phyloP scores from a whole-genome alignment of 35 echinoderm and acorn worm species.

The Stichopus chloronotus region DNA sequence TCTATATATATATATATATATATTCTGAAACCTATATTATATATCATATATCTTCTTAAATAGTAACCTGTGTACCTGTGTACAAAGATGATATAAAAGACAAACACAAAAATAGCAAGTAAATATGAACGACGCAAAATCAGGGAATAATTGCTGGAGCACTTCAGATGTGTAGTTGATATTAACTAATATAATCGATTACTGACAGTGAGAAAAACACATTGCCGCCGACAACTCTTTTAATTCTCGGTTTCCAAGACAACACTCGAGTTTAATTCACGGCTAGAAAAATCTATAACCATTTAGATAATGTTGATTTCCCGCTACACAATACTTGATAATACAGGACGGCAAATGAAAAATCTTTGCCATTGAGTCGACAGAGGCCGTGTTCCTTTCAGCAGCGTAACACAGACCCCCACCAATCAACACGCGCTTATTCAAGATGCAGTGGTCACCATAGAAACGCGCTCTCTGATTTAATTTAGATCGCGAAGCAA shows the following conservation, averaged over 20 bases:
- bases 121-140: not conserved
- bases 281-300: conserved; percentile 3
- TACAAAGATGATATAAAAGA: too few species aligned
- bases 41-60: too few species aligned
- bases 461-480: not conserved
- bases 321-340: not conserved
- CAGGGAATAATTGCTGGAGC: not conserved
- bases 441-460: not conserved
- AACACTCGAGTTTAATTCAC: conserved; percentile 1
- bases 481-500: not conserved
- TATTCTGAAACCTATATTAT: too few species aligned
- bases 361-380: not conserved
- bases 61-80: too few species aligned
- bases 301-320: conserved; percentile 12
- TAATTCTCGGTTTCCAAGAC: conserved; percentile 2
- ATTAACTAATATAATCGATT: conserved; percentile 12
- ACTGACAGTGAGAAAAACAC: not conserved
- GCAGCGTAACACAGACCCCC: not conserved
- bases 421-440: not conserved
- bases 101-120: not conserved
- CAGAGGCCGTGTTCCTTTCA: not conserved
- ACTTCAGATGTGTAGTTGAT: conserved; percentile 3
- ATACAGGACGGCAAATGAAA: not conserved
- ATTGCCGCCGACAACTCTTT: not conserved
- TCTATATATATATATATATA: too few species aligned